Evolutionary conservation across 2,888 invertebrate species (phyloP), one percentile per base, ranked within the genome.

Genomic region (Ommatoiulus sabulosus): DNA sequence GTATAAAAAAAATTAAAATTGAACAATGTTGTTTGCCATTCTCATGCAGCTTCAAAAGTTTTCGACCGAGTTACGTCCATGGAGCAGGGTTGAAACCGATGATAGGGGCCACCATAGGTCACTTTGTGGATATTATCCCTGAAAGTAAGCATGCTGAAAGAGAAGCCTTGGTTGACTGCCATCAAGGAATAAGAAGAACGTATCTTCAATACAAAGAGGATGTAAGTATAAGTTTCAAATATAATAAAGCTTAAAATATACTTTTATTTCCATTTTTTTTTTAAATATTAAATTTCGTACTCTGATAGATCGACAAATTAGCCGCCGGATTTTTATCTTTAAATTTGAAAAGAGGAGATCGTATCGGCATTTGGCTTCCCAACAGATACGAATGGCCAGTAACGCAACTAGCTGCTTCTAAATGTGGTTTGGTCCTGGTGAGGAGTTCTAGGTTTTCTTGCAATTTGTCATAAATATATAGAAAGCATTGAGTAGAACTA

Each of bases 361-460:
- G 96, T 8, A 91, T 98, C 3, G 97, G 96, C 0, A 93, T 97
- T 43, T 97, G 96, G 96, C 95, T 95, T 0, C 96, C 97, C 0
- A 97, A 97, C 92, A 93, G 94, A 57, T 92, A 94, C 86, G 95
- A 97, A 91, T 98, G 97, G 97, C 94, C 95, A 89, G 91, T 96
- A 0, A 93, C 95, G 0, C 95, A 95, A 92, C 93, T 95, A 91
- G 97, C 95, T 0, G 94, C 95, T 0, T 95, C 96, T 0, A 94
- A 96, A 90, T 94, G 95, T 1, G 97, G 97, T 0, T 92, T 96
- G 2, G 93, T 96, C 48, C 93, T 96, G 92, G 96, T 96, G 92
- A 92, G 92, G 90, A 86, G 24, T 52, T 5, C 52, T n/a, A 43
- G 43, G 46, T 35, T 43, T 84, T 84, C 8, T 43, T 3, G 10